Percentiles rank a stretch among this genome's conserved stretches.
Evolutionary conservation across 2,797 vertebrate genomes (phyloP).

Genomic region (Phoebastria nigripes): DNA sequence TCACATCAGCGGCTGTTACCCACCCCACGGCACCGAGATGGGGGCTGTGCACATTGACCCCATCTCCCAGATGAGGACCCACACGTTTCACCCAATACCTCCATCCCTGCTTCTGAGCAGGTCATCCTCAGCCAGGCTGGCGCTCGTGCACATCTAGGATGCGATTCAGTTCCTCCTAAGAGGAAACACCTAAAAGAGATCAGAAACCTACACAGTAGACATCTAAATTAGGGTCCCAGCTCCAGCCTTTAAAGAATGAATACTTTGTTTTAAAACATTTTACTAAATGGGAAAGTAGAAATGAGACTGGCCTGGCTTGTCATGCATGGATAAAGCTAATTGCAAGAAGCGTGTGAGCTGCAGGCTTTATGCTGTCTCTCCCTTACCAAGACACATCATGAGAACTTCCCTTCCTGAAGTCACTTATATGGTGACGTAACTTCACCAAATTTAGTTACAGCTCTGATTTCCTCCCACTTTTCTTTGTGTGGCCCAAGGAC

Average conservation of each 20-base stretch:
- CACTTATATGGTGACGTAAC: not conserved
- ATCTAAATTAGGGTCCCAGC: not conserved
- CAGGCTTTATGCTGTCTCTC: not conserved
- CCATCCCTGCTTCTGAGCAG: accelerated
- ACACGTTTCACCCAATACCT: accelerated
- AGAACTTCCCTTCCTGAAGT: not conserved
- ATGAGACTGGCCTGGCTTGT: not conserved
- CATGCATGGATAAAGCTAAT: not conserved
- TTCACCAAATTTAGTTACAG: not conserved
- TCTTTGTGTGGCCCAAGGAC: not conserved
- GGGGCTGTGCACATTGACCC: accelerated
- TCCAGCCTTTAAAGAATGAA: not conserved
- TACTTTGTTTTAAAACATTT: not conserved
- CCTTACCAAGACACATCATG: not conserved
- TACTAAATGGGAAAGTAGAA: not conserved
- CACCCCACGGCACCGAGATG: accelerated
- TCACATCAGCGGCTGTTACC: not conserved
- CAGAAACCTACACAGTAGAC: not conserved
- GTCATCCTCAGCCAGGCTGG: accelerated
- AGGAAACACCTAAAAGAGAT: not conserved
- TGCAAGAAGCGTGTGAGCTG: not conserved
- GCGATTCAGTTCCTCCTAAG: not conserved
- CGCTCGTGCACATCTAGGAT: not conserved
- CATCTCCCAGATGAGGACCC: not conserved
- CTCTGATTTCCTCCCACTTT: not conserved